Base-by-base conservation (phyloP, 2,113 vertebrate genomes). In the Sterna hirundo region DNA sequence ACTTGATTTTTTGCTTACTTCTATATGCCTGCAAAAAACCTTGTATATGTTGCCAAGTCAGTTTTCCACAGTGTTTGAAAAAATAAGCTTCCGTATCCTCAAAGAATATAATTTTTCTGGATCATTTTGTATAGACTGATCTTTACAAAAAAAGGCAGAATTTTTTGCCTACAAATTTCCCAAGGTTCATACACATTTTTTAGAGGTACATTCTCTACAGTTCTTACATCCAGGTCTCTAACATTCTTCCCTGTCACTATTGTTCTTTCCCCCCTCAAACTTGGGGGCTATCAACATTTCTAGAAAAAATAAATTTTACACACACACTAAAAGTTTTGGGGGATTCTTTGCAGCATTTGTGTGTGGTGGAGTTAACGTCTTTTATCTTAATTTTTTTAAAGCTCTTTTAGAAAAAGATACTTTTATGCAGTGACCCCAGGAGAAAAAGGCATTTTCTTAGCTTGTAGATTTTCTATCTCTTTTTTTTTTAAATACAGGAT, bases 21-120 rank as follows among this genome's bases (percentile, higher is more conserved):
- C 15, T 44, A 44, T 44, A 44, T 44, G 42, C 42, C 42, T 44
- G 42, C 42, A 44, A 44, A 44, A 44, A 44, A 6, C 13, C 14
- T 11, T 78, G 5, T 1, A 6, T 52, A 6, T 55, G 3, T 64
- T 72, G 2, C 2, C 22, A 46, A 16, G 42, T 44, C 42, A 44
- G 42, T 44, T 44, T 44, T 44, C 42, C 42, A 44, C 42, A 44
- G 15, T 36, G 10, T 47, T 26, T 51, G 14, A 27, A 46, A 76
- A 52, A 88, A 81, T 44, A 5, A 10, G 13, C 17, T 49, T 6
- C 18, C 3, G 58, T 44, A n/a, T 81, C 90, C 14, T 58, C 22
- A 61, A 3, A 57, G 3, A 72, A n/a, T 16, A 26, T 4, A 19
- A 0, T 0, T 40, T 34, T 89, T 52, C 36, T 36, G 2, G 4